Base-by-base conservation (phyloP, 2,113 vertebrate species). In the Australoheros scitulus region DNA sequence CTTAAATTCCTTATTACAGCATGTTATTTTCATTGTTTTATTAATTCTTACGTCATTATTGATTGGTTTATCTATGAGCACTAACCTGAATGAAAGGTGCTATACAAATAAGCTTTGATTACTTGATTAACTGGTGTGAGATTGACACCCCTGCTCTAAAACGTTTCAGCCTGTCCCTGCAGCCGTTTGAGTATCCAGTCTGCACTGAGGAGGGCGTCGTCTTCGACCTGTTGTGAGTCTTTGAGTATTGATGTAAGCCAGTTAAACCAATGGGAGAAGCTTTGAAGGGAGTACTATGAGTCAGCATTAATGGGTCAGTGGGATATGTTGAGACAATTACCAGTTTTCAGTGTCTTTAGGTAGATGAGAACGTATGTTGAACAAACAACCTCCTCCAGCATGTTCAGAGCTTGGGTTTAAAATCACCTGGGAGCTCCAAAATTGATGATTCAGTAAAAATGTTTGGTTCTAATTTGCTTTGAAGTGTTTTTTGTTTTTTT, bases 161-260 rank as follows among this genome's bases (percentile, higher is more conserved):
- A 74, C 6, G 15, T 87, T 92, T 82, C 84, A 99, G 98, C 87
- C 95, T 99, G 87, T 99, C 97, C 59, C 95, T 99, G 50, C 98
- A 99, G 93, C 98, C 98, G 0, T 99, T 99, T 82, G 96, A 97
- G 78, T 99, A 99, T 90, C 98, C 98, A 0, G 97, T 99, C 86
- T 99, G 98, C 84, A 98, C 97, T 0, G 95, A 93, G 1, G 98
- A 99, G 60, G 98, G 98, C 2, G 92, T 97, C 2, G 96, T 99
- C 81, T 99, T 98, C 91, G 98, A 99, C 86, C 94, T 99, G 57
- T 93, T 99, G 98, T 92, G 59, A 92, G 91, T 55, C 26, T 52
- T 52, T 13, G 29, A 72, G 65, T 52, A 18, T 52, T 52, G 1
- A 32, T 1, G 50, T 32, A 70, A 20, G 65, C 24, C 10, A 29